Evolutionary conservation across 2,113 vertebrate species (phyloP), one percentile per base, ranked within the genome.

Genomic region (Colistium nudipinnis): DNA sequence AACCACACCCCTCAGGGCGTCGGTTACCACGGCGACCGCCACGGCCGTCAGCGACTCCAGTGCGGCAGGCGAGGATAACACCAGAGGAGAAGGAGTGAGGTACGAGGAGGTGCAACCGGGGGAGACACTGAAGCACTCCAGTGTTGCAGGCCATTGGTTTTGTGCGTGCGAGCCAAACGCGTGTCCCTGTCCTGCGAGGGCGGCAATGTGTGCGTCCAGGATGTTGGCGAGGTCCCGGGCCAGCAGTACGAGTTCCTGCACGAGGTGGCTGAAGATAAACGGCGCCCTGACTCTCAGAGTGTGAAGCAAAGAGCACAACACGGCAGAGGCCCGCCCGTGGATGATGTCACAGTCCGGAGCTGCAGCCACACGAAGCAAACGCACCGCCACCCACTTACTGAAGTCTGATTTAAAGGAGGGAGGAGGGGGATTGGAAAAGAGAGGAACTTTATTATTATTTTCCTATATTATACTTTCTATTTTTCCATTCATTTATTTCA

Each of bases 321-420:
- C 96, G 0, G 93, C 94, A 83, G 92, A 89, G 28, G 96, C 93
- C 41, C 93, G 94, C 36, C 82, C 79, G 38, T 97, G 96, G 86
- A 99, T 92, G 0, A 71, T 4, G 11, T 89, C 88, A 75, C 97
- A 98, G 71, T 93, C 94, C 20, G 96, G 98, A 82, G 94, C 81
- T 0, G 96, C 94, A 44, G 94, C 94, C 74, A 98, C 96, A 13
- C 96, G 92, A 13, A 98, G 90, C 71, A 99, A 93, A 60, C 95
- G 95, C 57, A 92, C 88, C n/a, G 94, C 92, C 70, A 97, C 97
- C 97, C 97, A 99, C 66, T 94, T 95, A 89, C 93, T 96, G 70
- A 99, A 99, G 85, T 96, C 98, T 99, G 66, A 43, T 70, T 20
- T 4, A 20, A 53, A 20, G 25, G n/a, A 36, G 11, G 16, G 9